Evolutionary conservation across 2,113 vertebrate genomes (phyloP).

Genomic region (Malurus cyaneus): DNA sequence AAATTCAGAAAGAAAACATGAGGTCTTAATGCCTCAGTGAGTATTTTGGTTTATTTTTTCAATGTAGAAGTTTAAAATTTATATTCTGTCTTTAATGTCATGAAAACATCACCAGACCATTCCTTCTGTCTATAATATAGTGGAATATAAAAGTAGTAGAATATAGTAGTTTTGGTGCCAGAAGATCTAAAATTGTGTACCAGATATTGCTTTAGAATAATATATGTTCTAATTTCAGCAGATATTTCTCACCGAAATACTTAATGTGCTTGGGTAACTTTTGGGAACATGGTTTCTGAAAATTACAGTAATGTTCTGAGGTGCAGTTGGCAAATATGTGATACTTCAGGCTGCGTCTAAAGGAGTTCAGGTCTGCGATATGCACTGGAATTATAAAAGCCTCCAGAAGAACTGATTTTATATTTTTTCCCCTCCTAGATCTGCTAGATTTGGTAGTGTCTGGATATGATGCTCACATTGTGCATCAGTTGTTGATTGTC

Average conservation of each 20-base stretch:
- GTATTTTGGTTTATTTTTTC: background rate
- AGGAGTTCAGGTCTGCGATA: background rate
- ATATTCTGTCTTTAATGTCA: background rate
- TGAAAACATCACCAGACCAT: background rate
- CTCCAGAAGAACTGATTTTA: background rate
- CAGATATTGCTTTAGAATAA: background rate
- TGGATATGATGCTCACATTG: background rate
- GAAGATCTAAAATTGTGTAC: background rate
- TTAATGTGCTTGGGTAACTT: background rate
- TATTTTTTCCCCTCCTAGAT: rapidly evolving
- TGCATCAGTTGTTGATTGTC: background rate
- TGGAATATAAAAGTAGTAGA: background rate
- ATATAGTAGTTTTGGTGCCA: background rate
- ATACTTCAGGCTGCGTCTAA: background rate
- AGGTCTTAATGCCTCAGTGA: background rate
- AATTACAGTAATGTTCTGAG: background rate
- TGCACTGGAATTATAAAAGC: background rate
- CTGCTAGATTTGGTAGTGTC: background rate
- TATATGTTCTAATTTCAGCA: background rate
- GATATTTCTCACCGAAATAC: background rate
- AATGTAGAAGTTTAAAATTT: background rate
- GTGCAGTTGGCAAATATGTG: background rate
- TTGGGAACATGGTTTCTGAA: background rate
- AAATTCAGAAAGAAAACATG: background rate
- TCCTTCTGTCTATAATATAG: background rate